Percentiles rank a stretch among this genome's conserved stretches.
Evolutionary conservation across 2,888 invertebrate genomes (phyloP).

Genomic region (Syrista parreyssii): DNA sequence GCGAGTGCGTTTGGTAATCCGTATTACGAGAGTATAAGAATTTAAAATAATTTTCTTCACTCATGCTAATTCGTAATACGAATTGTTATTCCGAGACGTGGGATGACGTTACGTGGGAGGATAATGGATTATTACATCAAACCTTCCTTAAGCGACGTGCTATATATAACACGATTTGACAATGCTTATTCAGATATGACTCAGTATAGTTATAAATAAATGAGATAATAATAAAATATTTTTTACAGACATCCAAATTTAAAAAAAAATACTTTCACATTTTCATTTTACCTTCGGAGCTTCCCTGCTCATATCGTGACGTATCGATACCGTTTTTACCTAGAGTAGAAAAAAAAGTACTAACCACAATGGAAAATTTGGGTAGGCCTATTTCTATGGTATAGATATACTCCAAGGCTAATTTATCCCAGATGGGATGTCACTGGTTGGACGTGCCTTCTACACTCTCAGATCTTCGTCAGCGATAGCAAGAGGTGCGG

Average conservation of each 20-base stretch:
- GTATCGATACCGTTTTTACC: too few species aligned
- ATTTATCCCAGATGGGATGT: too few species aligned
- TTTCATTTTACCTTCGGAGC: too few species aligned
- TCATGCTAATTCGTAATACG: not conserved
- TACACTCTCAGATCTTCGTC: not conserved
- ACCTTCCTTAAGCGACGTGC: not conserved
- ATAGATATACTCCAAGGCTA: too few species aligned
- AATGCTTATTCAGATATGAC: not conserved
- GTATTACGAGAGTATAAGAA: not conserved
- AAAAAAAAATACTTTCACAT: too few species aligned
- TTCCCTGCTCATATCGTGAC: too few species aligned
- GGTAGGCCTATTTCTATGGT: too few species aligned
- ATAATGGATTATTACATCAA: not conserved
- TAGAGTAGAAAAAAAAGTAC: not conserved
- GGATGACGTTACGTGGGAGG: not conserved
- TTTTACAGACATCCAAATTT: too few species aligned
- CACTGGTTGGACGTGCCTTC: not conserved
- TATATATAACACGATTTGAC: not conserved
- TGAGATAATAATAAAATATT: too few species aligned
- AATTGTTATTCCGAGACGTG: not conserved
- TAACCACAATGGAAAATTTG: not conserved
- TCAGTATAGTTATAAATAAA: not conserved
- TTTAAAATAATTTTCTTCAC: not conserved
- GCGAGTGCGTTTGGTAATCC: not conserved
- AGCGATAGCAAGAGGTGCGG: not conserved